phyloP scores from a whole-genome alignment of 2,797 vertebrate genomes.

The Ataeniobius toweri region DNA sequence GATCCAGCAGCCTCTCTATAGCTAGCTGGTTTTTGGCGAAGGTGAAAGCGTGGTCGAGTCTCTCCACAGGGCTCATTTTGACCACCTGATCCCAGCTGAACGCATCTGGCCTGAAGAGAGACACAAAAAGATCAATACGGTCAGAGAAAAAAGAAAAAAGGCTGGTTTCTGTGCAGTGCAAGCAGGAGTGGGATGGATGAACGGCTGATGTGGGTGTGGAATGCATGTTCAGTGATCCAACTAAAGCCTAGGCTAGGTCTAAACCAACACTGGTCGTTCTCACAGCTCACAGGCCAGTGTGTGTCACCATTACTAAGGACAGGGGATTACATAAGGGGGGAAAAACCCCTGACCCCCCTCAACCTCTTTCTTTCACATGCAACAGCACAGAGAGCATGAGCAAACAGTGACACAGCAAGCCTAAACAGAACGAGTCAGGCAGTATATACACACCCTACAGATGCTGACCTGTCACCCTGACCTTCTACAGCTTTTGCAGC shows the following conservation, averaged over 20 bases:
- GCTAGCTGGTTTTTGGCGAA: slow-evolving; percentile 89
- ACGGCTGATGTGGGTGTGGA: slow-evolving; percentile 54
- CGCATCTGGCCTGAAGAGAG: slow-evolving; percentile 83
- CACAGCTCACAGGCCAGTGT: slow-evolving; percentile 51
- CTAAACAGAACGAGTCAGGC: slow-evolving; percentile 54
- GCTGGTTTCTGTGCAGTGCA: no score
- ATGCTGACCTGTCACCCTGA: slow-evolving; percentile 53
- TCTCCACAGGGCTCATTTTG: slow-evolving; percentile 82
- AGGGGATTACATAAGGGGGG: slow-evolving; percentile 50
- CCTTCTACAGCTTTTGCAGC: slow-evolving; percentile 38
- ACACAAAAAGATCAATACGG: neutral
- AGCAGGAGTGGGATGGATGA: slow-evolving; percentile 21
- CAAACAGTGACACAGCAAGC: slow-evolving; percentile 60
- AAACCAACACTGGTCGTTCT: slow-evolving; percentile 75
- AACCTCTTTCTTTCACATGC: slow-evolving; percentile 30
- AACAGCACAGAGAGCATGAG: slow-evolving; percentile 40
- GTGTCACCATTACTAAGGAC: slow-evolving; percentile 45
- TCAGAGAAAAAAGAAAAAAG: neutral
- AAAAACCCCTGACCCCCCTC: slow-evolving; percentile 29
- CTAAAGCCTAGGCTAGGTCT: slow-evolving; percentile 67
- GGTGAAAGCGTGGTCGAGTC: slow-evolving; percentile 91
- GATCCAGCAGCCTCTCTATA: slow-evolving; percentile 93
- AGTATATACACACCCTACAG: slow-evolving; percentile 58
- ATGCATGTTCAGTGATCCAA: slow-evolving; percentile 73
- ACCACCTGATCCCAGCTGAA: slow-evolving; percentile 90